These are phyloP conservation scores for Anguilla pacifica DNA, from an alignment of 2,797 vertebrate species.

Conservation along the genomic window DNA sequence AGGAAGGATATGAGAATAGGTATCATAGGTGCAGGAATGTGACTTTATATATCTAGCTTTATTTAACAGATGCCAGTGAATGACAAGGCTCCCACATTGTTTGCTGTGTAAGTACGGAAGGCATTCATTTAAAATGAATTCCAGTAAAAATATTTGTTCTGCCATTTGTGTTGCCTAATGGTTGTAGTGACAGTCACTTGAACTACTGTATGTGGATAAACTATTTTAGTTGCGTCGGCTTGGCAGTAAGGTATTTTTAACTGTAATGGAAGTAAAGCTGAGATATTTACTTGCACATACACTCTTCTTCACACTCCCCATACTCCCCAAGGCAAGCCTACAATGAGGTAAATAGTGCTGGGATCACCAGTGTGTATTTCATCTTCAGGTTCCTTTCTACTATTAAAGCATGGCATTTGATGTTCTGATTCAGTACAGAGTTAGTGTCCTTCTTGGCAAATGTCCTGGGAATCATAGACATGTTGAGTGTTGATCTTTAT, in stretches of 20 bases:
- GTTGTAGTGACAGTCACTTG: neutral
- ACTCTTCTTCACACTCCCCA: neutral
- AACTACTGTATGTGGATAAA: neutral
- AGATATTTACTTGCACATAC: neutral
- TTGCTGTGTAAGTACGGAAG: neutral
- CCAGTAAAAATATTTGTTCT: neutral
- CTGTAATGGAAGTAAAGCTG: neutral
- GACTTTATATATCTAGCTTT: neutral
- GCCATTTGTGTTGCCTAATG: neutral
- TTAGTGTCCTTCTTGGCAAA: conserved; percentile 24
- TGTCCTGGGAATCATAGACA: conserved; percentile 12
- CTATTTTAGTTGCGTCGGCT: neutral
- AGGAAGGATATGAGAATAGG: neutral
- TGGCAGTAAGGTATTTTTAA: neutral
- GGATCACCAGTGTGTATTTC: conserved; percentile 16
- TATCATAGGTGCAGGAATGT: neutral
- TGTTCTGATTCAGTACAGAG: conserved; percentile 13
- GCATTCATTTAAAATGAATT: neutral
- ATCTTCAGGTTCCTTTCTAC: conserved; percentile 5
- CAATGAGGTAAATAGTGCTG: neutral
- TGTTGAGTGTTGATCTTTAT: neutral
- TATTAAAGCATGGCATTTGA: conserved; percentile 25
- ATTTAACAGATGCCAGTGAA: neutral
- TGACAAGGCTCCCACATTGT: neutral
- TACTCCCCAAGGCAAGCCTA: neutral